Percentiles rank a stretch among this genome's conserved stretches.
These are phyloP conservation scores for Pocillopora damicornis DNA, from an alignment of 64 coral and sea anemone genomes.

Conservation along the genomic window DNA sequence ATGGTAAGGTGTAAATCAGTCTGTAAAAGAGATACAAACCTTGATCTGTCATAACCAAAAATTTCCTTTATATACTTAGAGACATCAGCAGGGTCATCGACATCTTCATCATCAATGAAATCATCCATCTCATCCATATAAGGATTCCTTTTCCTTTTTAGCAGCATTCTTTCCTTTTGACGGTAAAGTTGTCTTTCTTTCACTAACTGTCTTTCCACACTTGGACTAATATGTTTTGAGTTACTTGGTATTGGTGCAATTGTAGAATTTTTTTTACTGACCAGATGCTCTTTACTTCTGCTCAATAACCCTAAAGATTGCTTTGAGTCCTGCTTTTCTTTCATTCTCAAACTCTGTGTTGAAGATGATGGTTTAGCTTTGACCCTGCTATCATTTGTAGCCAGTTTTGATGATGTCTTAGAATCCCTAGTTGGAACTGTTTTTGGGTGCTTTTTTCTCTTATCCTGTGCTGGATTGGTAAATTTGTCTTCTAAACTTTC, in stretches of 20 bases:
- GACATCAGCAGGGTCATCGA: conserved; percentile 33
- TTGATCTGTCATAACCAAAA: conserved; percentile 60
- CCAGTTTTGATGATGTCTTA: background rate
- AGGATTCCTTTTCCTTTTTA: conserved; percentile 22
- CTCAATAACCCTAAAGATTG: background rate
- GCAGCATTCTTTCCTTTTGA: background rate
- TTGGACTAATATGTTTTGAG: background rate
- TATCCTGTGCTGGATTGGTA: background rate
- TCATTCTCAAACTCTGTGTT: background rate
- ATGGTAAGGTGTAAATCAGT: too few relatives aligned
- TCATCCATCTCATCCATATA: conserved; percentile 42
- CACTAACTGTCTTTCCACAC: background rate
- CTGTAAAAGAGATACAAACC: conserved; percentile 16
- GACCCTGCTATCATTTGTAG: background rate
- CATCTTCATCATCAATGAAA: conserved; percentile 65
- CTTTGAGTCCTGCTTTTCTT: background rate
- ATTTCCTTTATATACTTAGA: conserved; percentile 54
- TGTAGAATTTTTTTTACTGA: background rate
- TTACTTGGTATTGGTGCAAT: background rate
- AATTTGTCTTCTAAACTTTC: background rate
- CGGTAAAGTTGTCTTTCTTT: background rate
- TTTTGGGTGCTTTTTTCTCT: background rate
- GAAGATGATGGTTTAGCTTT: background rate
- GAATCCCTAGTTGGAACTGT: background rate
- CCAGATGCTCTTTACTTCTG: background rate